Evolutionary conservation across 2,797 vertebrate genomes (phyloP), one percentile per base, ranked within the genome.

Genomic region (Myoxocephalus aenaeus): DNA sequence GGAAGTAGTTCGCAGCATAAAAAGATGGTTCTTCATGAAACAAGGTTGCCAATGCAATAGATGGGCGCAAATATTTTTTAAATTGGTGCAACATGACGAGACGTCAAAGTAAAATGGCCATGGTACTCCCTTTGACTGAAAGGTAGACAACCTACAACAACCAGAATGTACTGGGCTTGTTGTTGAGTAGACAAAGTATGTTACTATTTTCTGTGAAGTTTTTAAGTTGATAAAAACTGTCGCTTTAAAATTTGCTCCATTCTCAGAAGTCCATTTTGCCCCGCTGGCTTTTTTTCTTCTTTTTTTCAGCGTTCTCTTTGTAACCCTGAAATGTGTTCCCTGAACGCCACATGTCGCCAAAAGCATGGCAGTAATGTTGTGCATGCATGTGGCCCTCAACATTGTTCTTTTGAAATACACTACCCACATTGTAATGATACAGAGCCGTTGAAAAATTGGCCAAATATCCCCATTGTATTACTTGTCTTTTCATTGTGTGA

Each of bases 371-470:
- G 20, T 38, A 61, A 61, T 14, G 18, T 36, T 1, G 20, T 29
- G 29, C 27, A 57, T 57, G 54, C 27, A 29, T 57, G 56, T 58
- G 56, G 17, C 29, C 11, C 51, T 46, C 25, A 9, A 64, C 25
- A 14, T 48, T 32, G 18, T 29, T 29, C 17, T 29, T 38, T 22
- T 12, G 58, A 36, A 14, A 36, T 12, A 38, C 1, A 14, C 11
- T 36, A 14, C 20, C 36, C 36, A 62, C 59, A 62, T 40, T 0
- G 3, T 22, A 61, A 1, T 25, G 59, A 40, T 15, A 62, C 20
- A 0, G 38, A 40, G 0, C 13, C 17, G 0, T n/a, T 15, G 8
- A 13, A 0, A 40, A 42, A 62, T 62, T 0, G 11, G 20, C 0
- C 38, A 22, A 42, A 38, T 22, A 62, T 25, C 36, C n/a, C 58